phyloP scores from a whole-genome alignment of 2,888 invertebrate genomes.

The Melieria crassipennis region DNA sequence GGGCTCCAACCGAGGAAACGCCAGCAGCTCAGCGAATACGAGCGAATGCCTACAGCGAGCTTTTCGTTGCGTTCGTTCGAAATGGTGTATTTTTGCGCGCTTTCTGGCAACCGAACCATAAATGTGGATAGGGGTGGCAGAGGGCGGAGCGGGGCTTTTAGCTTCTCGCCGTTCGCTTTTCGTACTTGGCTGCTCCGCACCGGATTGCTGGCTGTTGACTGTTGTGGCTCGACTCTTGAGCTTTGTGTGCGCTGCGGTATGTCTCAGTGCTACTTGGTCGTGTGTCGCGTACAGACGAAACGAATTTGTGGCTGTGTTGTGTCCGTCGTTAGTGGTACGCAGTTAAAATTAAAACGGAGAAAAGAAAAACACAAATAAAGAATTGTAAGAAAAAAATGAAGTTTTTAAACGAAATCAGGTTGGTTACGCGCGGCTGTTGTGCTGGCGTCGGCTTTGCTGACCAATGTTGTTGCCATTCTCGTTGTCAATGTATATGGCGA shows the following conservation, averaged over 20 bases:
- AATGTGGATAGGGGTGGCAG: neutral
- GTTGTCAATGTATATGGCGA: too few species aligned
- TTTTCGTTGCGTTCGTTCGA: too few species aligned
- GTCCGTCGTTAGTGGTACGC: constrained; percentile 14
- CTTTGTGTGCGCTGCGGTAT: constrained; percentile 15
- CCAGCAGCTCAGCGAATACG: too few species aligned
- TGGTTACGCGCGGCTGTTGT: neutral
- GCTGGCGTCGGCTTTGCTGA: too few species aligned
- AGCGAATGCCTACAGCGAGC: too few species aligned
- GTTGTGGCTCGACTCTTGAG: constrained; percentile 3
- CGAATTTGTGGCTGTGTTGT: constrained; percentile 15
- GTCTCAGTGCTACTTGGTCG: constrained; percentile 28
- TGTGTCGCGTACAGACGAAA: constrained; percentile 26
- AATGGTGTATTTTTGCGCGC: too few species aligned
- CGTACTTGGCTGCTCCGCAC: neutral
- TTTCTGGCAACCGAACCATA: too few species aligned
- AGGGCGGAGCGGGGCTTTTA: neutral
- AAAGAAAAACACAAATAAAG: neutral
- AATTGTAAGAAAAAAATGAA: neutral
- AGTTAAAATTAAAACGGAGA: constrained; percentile 14
- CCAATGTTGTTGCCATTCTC: too few species aligned
- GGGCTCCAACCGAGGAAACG: too few species aligned
- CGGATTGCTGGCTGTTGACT: constrained; percentile 18
- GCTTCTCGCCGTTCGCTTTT: constrained; percentile 9
- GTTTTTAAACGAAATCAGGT: constrained; percentile 16